Conservation (phyloP, 2,113 vertebrate genomes). For the Theristicus caerulescens region DNA sequence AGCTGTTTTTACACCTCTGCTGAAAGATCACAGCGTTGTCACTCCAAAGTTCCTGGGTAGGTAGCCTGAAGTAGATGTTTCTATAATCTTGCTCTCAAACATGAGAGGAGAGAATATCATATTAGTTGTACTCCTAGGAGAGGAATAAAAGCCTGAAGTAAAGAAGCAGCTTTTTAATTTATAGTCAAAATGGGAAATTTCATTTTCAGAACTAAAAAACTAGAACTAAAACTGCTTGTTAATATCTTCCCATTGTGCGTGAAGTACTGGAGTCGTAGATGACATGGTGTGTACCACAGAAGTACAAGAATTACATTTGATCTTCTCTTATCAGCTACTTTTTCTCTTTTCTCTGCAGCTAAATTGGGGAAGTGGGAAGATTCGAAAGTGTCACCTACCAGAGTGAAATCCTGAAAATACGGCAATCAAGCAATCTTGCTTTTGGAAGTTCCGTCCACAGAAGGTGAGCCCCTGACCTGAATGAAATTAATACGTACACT, state of each 20-base stretch:
- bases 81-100: neutral
- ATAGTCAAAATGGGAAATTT: neutral
- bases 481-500: neutral
- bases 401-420: neutral
- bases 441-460: neutral
- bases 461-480: neutral
- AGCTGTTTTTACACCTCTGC: neutral
- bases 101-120: neutral
- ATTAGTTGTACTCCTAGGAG: neutral
- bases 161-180: neutral
- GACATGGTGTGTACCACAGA: rapidly evolving
- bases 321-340: neutral
- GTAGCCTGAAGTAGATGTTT: neutral
- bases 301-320: neutral
- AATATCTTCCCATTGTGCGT: neutral
- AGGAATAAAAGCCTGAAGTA: neutral
- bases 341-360: constrained; percentile 6
- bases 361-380: neutral
- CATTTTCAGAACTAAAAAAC: neutral
- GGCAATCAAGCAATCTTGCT: neutral
- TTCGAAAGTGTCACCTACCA: neutral
- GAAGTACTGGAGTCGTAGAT: neutral
- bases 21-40: constrained; percentile 16
- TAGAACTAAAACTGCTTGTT: neutral
- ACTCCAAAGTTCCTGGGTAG: constrained; percentile 18